Evolutionary conservation across 2,797 vertebrate genomes (phyloP), one percentile per base, ranked within the genome.

Genomic region (Craterocephalus amniculus): DNA sequence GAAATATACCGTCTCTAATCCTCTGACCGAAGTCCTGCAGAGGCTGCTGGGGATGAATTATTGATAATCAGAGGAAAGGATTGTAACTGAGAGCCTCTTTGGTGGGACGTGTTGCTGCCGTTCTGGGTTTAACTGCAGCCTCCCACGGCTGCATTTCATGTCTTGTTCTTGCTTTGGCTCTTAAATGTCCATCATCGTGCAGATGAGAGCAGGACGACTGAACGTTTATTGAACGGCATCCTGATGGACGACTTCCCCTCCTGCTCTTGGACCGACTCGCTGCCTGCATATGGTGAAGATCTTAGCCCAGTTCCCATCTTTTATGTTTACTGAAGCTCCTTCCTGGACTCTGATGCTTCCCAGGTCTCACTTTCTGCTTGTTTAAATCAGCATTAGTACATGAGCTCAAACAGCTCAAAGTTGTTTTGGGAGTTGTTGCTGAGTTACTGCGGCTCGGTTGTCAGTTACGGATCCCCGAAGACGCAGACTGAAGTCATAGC

Each of bases 381-480:
- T 82, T 86, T 76, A 38, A 70, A 67, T 40, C 43, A 60, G 70
- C 72, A 66, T 65, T 32, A 52, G 70, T 20, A 6, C 70, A 68
- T 72, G 67, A 64, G 76, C n/a, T n/a, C n/a, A n/a, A n/a, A 52
- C 61, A 22, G 56, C 72, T 76, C 66, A 36, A 36, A 51, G 63
- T 49, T 71, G 70, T 74, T 4, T 31, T 63, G 85, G 81, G 89
- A 89, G 70, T 85, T 83, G 89, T 88, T 87, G 87, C 83, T 4
- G 66, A 66, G 89, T 78, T 83, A 81, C 87, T 55, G 70, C 32
- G 66, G 62, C 86, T 81, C 67, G 59, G 67, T 79, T 72, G 83
- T 81, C 51, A 65, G 64, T 13, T 56, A 54, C 29, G 54, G 74
- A 79, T 88, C 86, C 87, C 88, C 66, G 4, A 73, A 89, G 89